Conservation (phyloP, 2,113 vertebrate genomes). For the Oreochromis aureus region DNA sequence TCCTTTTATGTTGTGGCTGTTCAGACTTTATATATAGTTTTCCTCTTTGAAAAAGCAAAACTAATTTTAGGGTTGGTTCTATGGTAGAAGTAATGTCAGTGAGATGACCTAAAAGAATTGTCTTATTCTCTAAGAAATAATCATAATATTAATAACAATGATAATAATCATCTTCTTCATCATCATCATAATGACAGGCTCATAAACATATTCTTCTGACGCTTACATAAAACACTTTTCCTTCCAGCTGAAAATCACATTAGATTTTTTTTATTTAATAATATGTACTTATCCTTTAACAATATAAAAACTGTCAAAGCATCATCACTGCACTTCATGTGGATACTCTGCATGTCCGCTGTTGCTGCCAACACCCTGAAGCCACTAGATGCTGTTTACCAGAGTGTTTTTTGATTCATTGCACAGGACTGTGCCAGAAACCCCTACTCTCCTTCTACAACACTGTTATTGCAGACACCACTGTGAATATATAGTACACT, state of each 20-base stretch:
- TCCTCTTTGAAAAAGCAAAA: background rate
- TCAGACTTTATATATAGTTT: background rate
- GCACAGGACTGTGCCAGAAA: background rate
- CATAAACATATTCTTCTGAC: background rate
- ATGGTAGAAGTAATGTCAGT: background rate
- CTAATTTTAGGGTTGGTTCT: background rate
- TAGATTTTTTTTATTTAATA: background rate
- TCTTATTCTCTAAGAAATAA: background rate
- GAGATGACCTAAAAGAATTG: background rate
- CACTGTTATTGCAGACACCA: background rate
- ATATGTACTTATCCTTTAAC: background rate
- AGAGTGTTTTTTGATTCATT: background rate
- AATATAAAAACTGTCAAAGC: background rate
- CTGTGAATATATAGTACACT: background rate
- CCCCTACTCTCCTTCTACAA: background rate
- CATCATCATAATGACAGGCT: background rate
- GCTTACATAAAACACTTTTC: background rate
- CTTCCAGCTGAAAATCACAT: background rate
- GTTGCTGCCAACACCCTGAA: background rate
- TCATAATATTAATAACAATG: background rate
- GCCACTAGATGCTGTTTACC: background rate
- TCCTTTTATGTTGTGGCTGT: background rate
- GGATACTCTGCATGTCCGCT: background rate
- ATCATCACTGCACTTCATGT: background rate
- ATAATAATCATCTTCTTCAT: background rate